Evolutionary conservation across 2,797 vertebrate species (phyloP).

Genomic region (Pipistrellus nathusii): DNA sequence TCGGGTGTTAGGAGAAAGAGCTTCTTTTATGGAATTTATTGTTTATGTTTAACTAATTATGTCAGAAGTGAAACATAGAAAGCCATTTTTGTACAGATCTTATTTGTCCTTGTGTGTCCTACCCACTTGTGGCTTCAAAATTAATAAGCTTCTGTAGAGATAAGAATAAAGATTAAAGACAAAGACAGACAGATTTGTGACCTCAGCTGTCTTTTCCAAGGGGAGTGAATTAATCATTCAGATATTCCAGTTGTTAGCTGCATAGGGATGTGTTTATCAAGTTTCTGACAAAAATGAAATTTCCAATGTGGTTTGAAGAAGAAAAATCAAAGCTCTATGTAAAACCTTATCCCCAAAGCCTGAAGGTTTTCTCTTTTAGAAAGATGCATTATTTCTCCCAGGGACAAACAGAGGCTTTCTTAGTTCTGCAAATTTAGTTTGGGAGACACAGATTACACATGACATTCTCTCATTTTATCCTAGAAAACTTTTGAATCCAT

Average conservation of each 20-base stretch:
- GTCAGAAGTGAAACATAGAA: constrained; percentile 25
- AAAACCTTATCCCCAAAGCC: constrained; percentile 18
- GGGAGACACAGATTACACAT: constrained; percentile 40
- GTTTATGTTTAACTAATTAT: constrained; percentile 36
- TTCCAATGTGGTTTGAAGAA: constrained; percentile 32
- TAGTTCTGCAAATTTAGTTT: constrained; percentile 31
- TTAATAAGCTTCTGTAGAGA: constrained; percentile 44
- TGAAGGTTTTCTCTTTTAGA: constrained; percentile 6
- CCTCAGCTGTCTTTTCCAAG: constrained; percentile 13
- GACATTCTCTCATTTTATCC: constrained; percentile 43
- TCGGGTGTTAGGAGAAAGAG: neutral
- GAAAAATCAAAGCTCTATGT: constrained; percentile 11
- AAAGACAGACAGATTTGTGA: constrained; percentile 2
- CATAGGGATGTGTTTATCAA: neutral
- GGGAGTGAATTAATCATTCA: neutral
- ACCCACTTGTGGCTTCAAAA: constrained; percentile 47
- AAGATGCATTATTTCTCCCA: constrained; percentile 6
- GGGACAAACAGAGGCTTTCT: constrained; percentile 48
- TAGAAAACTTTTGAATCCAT: constrained; percentile 24
- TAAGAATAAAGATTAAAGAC: constrained; percentile 51
- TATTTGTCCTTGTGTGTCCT: constrained; percentile 36
- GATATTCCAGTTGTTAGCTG: neutral
- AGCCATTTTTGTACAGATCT: constrained; percentile 21
- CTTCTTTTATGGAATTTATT: neutral
- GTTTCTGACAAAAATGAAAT: constrained; percentile 42